Percentiles rank a stretch among this genome's conserved stretches.
Evolutionary conservation across 2,797 vertebrate genomes (phyloP).

Genomic region (Periophthalmus magnuspinnatus): DNA sequence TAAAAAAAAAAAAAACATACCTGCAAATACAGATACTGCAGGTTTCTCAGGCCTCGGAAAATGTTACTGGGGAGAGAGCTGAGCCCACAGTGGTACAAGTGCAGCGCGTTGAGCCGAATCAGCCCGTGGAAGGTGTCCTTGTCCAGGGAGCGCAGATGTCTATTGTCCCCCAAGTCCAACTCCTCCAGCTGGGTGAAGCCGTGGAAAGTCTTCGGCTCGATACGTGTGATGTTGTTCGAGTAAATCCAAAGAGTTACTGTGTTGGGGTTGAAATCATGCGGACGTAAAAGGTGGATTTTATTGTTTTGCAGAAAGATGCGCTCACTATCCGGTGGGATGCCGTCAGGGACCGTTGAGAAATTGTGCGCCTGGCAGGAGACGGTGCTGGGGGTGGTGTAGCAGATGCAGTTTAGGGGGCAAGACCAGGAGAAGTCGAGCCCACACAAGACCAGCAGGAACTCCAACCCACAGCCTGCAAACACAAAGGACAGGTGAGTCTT

Average conservation of each 20-base stretch:
- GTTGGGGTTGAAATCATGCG: slow-evolving; percentile 89
- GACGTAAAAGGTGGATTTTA: slow-evolving; percentile 89
- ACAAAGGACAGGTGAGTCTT: slow-evolving; percentile 15
- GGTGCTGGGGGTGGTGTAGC: slow-evolving; percentile 94
- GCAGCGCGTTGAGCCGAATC: slow-evolving; percentile 89
- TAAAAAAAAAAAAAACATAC: slow-evolving; percentile 42
- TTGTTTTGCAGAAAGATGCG: slow-evolving; percentile 98
- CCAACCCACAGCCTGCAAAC: slow-evolving; percentile 86
- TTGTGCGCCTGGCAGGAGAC: slow-evolving; percentile 99
- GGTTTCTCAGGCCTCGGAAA: slow-evolving; percentile 91
- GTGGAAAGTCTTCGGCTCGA: slow-evolving; percentile 91
- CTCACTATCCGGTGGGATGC: slow-evolving; percentile 93
- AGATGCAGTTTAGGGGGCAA: slow-evolving; percentile 95
- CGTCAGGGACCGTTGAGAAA: slow-evolving; percentile 90
- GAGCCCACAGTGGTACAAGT: slow-evolving; percentile 94
- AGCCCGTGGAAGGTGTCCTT: slow-evolving; percentile 95
- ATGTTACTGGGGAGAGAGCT: slow-evolving; percentile 88
- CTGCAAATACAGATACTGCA: slow-evolving; percentile 98
- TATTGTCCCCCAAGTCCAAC: slow-evolving; percentile 96
- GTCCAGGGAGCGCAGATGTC: slow-evolving; percentile 88
- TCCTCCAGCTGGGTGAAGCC: slow-evolving; percentile 93
- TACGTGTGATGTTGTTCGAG: slow-evolving; percentile 97
- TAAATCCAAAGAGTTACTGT: slow-evolving; percentile 97
- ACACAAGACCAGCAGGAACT: slow-evolving; percentile 93
- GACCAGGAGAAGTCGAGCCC: slow-evolving; percentile 84